Percentiles rank a stretch among this genome's conserved stretches.
Conservation (phyloP, 2,113 vertebrate genomes). For the Xerus inauris region DNA sequence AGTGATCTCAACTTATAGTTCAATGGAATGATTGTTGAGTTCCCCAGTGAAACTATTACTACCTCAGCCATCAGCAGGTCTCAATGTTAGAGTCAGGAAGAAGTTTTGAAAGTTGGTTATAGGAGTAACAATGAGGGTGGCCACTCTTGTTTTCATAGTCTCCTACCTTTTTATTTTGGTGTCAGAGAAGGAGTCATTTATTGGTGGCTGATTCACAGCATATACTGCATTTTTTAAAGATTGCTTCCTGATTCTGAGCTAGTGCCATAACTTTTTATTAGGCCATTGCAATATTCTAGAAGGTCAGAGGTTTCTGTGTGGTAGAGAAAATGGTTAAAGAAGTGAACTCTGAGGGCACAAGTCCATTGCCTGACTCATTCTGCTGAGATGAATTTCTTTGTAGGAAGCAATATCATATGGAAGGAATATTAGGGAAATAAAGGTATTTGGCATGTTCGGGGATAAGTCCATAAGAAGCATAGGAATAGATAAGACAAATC, state of each 20-base stretch:
- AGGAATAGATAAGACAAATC: neutral
- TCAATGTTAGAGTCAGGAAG: neutral
- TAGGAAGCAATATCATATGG: neutral
- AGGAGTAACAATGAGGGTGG: neutral
- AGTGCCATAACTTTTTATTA: constrained; percentile 4
- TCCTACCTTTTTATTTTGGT: neutral
- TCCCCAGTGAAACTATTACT: neutral
- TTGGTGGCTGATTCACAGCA: neutral
- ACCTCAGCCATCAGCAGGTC: neutral
- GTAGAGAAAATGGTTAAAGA: neutral
- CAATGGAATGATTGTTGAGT: neutral
- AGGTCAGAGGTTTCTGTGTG: neutral
- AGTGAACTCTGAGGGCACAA: neutral
- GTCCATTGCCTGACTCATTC: neutral
- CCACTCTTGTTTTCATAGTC: neutral
- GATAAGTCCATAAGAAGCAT: neutral
- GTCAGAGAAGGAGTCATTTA: neutral
- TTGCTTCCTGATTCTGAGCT: neutral
- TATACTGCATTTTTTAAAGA: neutral
- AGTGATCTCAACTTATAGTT: neutral
- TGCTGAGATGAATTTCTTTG: constrained; percentile 30
- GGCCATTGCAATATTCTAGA: neutral
- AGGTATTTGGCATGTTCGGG: neutral
- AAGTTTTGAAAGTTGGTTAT: neutral
- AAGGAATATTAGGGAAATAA: neutral